Base-by-base conservation (phyloP, 2,113 vertebrate species). In the Noturus placidus region DNA sequence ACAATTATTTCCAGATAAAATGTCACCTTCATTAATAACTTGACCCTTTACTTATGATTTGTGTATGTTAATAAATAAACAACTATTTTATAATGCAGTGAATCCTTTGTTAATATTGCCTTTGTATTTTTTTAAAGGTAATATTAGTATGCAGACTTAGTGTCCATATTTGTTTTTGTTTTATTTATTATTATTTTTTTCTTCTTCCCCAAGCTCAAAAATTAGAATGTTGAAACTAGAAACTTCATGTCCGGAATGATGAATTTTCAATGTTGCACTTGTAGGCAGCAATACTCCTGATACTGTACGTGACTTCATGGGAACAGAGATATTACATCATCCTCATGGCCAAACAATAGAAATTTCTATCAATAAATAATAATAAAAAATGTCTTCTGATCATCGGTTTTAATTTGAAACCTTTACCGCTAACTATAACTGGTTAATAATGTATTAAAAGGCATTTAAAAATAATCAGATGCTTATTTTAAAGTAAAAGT, bases 321-420 rank as follows among this genome's bases (percentile, higher is more conserved):
- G 89, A 92, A 93, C 91, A 87, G 92, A 87, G 78, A 87, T 89
- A 91, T 92, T 93, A 92, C 93, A 94, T 94, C 93, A 94, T 83
- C 87, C 92, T 83, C 87, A 89, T 87, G 84, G 89, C 93, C 92
- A 93, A 90, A 94, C 93, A 93, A 93, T 92, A 92, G 89, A 88
- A 91, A 92, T 94, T 92, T 92, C 90, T 92, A 92, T 94, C 92
- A 95, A 94, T 95, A 94, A 94, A 20, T 54, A 25, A 74, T 42
- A 35, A 20, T 25, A 10, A 69, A 7, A 69, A 70, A 69, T 54
- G 76, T 15, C 42, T 46, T 30, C 14, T 54, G 25, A 78, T n/a
- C 5, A 78, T 54, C 13, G 8, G 19, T 50, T 77, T 27, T 15
- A 35, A 13, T 7, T 20, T 70, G 15, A 19, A 77, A 46, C 46